Evolutionary conservation across 2,797 vertebrate genomes (phyloP).

Genomic region (Sardinella longiceps): DNA sequence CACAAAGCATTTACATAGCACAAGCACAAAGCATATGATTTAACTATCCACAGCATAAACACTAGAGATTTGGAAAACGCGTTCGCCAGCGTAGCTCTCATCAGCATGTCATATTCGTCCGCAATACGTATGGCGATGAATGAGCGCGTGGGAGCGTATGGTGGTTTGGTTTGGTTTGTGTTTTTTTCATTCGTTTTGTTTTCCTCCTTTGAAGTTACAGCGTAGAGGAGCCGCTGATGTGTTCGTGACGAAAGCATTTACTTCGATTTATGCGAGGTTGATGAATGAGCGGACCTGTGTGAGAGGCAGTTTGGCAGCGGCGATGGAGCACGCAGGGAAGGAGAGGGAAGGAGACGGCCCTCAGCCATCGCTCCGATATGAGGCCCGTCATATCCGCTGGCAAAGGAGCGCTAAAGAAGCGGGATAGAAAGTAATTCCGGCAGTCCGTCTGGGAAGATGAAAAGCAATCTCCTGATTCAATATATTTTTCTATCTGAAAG

Average conservation of each 20-base stretch:
- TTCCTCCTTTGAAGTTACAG: neutral
- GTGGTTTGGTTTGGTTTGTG: neutral
- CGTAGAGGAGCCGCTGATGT: neutral
- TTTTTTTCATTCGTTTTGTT: neutral
- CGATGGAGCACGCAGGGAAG: constrained; percentile 40
- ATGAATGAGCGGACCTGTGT: neutral
- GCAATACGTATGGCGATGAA: neutral
- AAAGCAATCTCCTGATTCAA: constrained; percentile 52
- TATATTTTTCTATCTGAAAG: constrained; percentile 37
- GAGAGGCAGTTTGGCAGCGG: neutral
- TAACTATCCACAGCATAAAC: neutral
- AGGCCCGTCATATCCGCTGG: constrained; percentile 71
- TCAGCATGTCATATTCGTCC: neutral
- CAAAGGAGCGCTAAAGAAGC: constrained; percentile 65
- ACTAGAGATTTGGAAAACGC: neutral
- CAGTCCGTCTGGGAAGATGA: constrained; percentile 70
- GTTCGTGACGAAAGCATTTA: constrained; percentile 13
- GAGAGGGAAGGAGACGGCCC: constrained; percentile 45
- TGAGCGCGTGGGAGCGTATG: neutral
- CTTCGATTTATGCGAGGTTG: neutral
- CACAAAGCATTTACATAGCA: neutral
- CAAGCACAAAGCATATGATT: constrained; percentile 9
- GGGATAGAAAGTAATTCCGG: constrained; percentile 71
- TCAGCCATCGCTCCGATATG: constrained; percentile 56
- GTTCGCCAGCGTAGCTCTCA: neutral